phyloP scores from a whole-genome alignment of 1,140 invertebrate species.

The Protaetia brevitarsis region DNA sequence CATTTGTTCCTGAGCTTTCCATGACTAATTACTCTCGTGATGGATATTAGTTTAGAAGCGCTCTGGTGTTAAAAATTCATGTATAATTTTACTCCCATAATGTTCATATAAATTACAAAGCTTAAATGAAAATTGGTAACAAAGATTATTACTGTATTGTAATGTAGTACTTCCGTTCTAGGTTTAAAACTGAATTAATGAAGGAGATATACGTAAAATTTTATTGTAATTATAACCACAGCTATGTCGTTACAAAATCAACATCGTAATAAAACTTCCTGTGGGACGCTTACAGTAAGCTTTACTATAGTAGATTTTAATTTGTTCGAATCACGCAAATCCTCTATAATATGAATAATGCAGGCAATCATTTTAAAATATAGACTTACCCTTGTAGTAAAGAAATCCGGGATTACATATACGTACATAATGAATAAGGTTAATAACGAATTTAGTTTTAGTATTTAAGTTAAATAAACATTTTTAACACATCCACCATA shows the following conservation, averaged over 20 bases:
- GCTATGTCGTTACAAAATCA: background rate
- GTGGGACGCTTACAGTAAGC: background rate
- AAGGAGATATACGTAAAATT: background rate
- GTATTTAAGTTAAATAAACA: background rate
- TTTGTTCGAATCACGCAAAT: background rate
- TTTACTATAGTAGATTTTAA: background rate
- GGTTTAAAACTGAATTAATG: too few relatives aligned
- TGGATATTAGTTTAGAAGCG: too few relatives aligned
- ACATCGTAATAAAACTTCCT: conserved; percentile 6
- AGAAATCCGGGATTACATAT: background rate
- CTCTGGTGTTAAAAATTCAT: too few relatives aligned
- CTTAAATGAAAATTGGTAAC: too few relatives aligned
- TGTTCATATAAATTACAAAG: too few relatives aligned
- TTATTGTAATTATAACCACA: background rate
- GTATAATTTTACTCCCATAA: too few relatives aligned
- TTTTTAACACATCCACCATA: too few relatives aligned
- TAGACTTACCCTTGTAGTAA: background rate
- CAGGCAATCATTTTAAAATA: background rate
- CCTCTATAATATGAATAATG: background rate
- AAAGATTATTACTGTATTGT: too few relatives aligned
- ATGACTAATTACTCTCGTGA: too few relatives aligned
- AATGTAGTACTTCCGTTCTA: too few relatives aligned
- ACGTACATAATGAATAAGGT: background rate
- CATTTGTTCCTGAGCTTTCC: too few relatives aligned
- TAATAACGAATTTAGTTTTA: background rate